phyloP scores from a whole-genome alignment of 2,113 vertebrate species.

The Chaenogobius annularis region DNA sequence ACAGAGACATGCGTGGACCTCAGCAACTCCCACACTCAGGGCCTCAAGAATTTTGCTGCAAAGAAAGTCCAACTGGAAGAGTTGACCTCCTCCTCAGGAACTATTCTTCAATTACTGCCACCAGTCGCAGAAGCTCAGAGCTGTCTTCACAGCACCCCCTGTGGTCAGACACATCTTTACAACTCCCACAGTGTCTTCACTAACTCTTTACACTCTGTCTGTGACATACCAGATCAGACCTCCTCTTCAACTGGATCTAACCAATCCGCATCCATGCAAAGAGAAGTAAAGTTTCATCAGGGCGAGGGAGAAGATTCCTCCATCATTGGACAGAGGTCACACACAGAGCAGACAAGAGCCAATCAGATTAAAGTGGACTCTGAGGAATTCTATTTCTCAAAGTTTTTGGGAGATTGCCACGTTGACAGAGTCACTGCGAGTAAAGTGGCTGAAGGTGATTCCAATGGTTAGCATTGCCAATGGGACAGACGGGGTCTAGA shows the following conservation, averaged over 20 bases:
- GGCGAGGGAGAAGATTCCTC: slow-evolving; percentile 17
- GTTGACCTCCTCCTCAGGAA: not conserved
- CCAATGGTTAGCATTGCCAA: slow-evolving; percentile 74
- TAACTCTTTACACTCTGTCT: slow-evolving; percentile 6
- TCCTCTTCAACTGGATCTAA: slow-evolving; percentile 2
- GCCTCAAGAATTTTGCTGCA: slow-evolving; percentile 11
- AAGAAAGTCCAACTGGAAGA: slow-evolving; percentile 22
- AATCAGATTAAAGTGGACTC: slow-evolving; percentile 37
- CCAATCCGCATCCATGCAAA: slow-evolving; percentile 13
- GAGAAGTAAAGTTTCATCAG: slow-evolving; percentile 17
- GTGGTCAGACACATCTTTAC: not conserved
- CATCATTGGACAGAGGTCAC: not conserved
- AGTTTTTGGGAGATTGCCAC: slow-evolving; percentile 63
- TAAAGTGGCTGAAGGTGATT: slow-evolving; percentile 85
- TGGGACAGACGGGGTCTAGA: slow-evolving; percentile 52
- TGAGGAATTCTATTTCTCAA: slow-evolving; percentile 65
- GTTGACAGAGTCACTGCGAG: slow-evolving; percentile 73
- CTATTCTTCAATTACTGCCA: slow-evolving; percentile 24
- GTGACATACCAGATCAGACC: slow-evolving; percentile 15
- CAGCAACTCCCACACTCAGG: not conserved
- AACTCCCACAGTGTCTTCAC: not conserved
- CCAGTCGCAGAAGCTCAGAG: slow-evolving; percentile 14
- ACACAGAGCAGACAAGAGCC: slow-evolving; percentile 29
- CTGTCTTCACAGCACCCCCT: not conserved
- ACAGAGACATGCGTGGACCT: not conserved